Evolutionary conservation across 2,797 vertebrate genomes (phyloP), one percentile per base, ranked within the genome.

Genomic region (Lepidocolaptes lacrymiger): DNA sequence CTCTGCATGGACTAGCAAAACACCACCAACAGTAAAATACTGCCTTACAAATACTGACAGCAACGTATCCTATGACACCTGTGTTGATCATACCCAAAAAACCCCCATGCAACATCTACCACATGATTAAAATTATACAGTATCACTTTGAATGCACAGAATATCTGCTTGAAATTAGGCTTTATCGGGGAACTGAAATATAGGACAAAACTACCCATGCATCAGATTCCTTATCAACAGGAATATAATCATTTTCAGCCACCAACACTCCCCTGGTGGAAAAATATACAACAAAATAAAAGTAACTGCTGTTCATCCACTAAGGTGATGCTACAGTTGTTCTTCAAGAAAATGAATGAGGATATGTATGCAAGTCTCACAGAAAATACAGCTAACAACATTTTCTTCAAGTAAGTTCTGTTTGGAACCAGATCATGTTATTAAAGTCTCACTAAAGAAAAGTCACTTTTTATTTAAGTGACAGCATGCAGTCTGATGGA

Each of bases 91-190:
- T 46, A 64, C 8, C 27, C 39, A 36, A 88, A 85, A 89, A 71
- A 62, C 7, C 0, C 23, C 13, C 32, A 43, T 14, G 37, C n/a
- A 91, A 46, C 27, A 59, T 63, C 66, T 69, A 69, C 18, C 2
- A 1, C 43, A 22, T 8, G 16, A 58, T 49, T 89, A 78, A 96
- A 88, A 91, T 85, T 69, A 90, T 37, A 69, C 12, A 43, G 14
- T 58, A 37, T 55, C 39, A 51, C 39, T 74, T 44, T 61, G 52
- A 87, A 95, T 43, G 51, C 63, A 82, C 6, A 73, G 44, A 93
- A 81, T 67, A 91, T 63, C 89, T 93, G 74, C 43, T 91, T 72
- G 46, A 92, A 93, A 94, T 89, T 91, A 92, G 79, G 76, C 27
- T 91, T 85, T 79, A 91, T 44, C 12, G n/a, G 73, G 46, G 16